Evolutionary conservation across 1,140 invertebrate genomes (phyloP), one percentile per base, ranked within the genome.

Genomic region (Bursaphelenchus mucronatus): DNA sequence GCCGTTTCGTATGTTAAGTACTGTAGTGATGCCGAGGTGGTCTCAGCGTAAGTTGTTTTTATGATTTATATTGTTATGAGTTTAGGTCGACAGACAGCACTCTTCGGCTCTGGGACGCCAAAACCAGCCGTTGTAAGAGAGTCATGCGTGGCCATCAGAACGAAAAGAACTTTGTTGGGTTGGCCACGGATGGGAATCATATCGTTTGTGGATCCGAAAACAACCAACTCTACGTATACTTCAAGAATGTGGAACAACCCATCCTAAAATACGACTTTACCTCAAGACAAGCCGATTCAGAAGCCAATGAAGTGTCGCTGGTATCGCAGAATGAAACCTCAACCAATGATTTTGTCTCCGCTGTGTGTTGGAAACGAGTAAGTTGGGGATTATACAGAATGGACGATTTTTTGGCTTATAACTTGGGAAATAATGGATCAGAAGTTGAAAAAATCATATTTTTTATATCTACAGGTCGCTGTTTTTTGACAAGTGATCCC

Each of bases 1-100:
- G 92, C 92, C 41, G 93, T 97, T 0, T 94, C 91, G 7, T 96
- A 96, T 82, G 92, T 94, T 0, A 93, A 94, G 82, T 96, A 96
- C 83, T 84, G 94, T 21, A 92, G 91, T 82, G 87, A 87, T 47
- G 86, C 89, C 69, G 90, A 94, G 75, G 88, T 96, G 62, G 91
- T 96, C 0, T 94, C 92, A 0, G 92, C 93, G 30, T 85, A 81
- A 80, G 83, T 84, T 53, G 5, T 43, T 69, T 54, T 2, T 45
- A 8, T 57, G 30, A n/a, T 46, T 59, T 70, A 10, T 61, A 5
- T 8, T 21, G 7, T 67, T 70, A 30, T 57, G 67, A 53, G 68
- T 55, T 51, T 72, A 85, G 83, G 17, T 94, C 92, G 0, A 96
- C 92, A 0, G 93, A 97, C 83, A 92, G 90, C 43, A 90, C 92